Conservation (phyloP, 2,888 invertebrate species). For the Amphipoea oculea region DNA sequence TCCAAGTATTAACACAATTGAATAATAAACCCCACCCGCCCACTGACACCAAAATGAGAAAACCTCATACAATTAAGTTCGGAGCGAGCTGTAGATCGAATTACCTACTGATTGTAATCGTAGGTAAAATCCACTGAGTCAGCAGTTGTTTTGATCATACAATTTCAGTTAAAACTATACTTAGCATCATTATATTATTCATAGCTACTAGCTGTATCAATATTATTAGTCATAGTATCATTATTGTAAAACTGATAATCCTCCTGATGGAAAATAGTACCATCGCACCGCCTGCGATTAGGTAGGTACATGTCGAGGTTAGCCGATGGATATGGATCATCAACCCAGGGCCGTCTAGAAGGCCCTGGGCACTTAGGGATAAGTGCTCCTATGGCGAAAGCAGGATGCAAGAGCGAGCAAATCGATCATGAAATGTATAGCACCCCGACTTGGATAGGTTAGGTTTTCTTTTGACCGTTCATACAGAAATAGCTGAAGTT, state of each 20-base stretch:
- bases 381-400: not conserved
- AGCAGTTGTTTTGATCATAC: constrained; percentile 25
- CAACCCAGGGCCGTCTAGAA: not conserved
- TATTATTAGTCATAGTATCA: too few species aligned
- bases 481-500: not conserved
- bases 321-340: not conserved
- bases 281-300: not conserved
- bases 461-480: not conserved
- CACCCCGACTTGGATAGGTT: not conserved
- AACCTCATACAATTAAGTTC: constrained; percentile 22
- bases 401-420: not conserved
- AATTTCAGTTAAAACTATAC: not conserved
- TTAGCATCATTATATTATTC: not conserved
- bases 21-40: constrained; percentile 35
- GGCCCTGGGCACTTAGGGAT: not conserved
- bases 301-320: not conserved
- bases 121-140: constrained; percentile 22
- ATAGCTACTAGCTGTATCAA: not conserved
- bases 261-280: not conserved
- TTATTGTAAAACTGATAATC: not conserved
- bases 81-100: not conserved
- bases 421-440: not conserved
- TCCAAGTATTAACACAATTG: constrained; percentile 15
- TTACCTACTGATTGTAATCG: constrained; percentile 11
- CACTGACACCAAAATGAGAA: constrained; percentile 38